Conservation (phyloP, 2,797 vertebrate species). For the Centropyge bicolor region DNA sequence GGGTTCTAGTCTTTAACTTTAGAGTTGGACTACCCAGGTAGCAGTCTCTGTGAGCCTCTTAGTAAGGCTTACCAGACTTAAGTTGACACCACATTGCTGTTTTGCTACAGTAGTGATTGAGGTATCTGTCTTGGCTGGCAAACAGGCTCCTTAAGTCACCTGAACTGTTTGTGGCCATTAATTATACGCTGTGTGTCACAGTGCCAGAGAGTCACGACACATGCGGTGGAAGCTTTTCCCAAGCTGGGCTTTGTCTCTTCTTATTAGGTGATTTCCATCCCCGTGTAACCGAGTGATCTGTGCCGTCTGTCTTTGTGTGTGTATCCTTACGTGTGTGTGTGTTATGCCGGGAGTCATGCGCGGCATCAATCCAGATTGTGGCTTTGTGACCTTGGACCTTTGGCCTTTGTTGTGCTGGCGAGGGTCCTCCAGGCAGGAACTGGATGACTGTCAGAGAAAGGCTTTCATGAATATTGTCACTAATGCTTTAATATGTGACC, state of each 20-base stretch:
- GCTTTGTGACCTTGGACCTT: constrained; percentile 69
- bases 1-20: constrained; percentile 13
- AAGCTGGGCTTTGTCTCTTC: constrained; percentile 72
- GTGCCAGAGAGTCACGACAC: constrained; percentile 45
- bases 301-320: constrained; percentile 59
- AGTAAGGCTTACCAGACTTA: constrained; percentile 48
- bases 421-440: constrained; percentile 36
- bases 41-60: constrained; percentile 53
- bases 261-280: constrained; percentile 72
- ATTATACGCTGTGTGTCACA: constrained; percentile 26
- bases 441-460: constrained; percentile 37
- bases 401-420: constrained; percentile 58
- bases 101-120: constrained; percentile 26
- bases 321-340: constrained; percentile 4
- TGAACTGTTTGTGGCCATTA: constrained; percentile 35
- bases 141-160: constrained; percentile 33
- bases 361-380: constrained; percentile 63
- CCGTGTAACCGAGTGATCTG: constrained; percentile 53
- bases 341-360: constrained; percentile 38
- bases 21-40: constrained; percentile 17
- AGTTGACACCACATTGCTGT: constrained; percentile 27
- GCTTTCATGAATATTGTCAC: constrained; percentile 7
- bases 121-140: constrained; percentile 27
- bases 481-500: not conserved
- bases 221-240: constrained; percentile 41